These are phyloP conservation scores for Lycaena phlaeas DNA, from an alignment of 2,888 invertebrate species.

Conservation along the genomic window DNA sequence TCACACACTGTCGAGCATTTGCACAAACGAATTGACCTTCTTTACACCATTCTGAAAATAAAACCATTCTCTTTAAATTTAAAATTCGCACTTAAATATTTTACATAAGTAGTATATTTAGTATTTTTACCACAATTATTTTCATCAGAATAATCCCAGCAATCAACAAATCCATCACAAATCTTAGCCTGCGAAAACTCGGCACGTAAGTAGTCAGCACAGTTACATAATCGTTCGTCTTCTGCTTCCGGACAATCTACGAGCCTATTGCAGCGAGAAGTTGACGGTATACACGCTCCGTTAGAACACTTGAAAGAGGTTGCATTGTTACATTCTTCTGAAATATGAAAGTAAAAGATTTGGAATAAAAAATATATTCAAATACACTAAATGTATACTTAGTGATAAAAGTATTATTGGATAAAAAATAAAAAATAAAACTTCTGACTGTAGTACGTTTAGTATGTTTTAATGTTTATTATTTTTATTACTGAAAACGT, in stretches of 20 bases:
- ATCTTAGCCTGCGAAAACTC: slow-evolving; percentile 81
- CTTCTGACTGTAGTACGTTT: not conserved
- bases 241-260: slow-evolving; percentile 80
- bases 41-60: slow-evolving; percentile 78
- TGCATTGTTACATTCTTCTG: slow-evolving; percentile 56
- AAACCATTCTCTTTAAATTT: not conserved
- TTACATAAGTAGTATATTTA: too few relatives aligned
- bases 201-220: slow-evolving; percentile 81
- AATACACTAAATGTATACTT: too few relatives aligned
- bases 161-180: slow-evolving; percentile 85
- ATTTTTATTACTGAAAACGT: slow-evolving; percentile 1
- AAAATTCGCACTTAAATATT: too few relatives aligned
- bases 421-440: too few relatives aligned
- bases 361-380: too few relatives aligned
- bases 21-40: slow-evolving; percentile 82
- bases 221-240: slow-evolving; percentile 81
- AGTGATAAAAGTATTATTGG: not conserved
- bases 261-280: slow-evolving; percentile 80
- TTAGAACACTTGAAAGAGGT: slow-evolving; percentile 74
- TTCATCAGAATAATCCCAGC: slow-evolving; percentile 87
- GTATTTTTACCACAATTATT: slow-evolving; percentile 77
- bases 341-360: too few relatives aligned
- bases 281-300: slow-evolving; percentile 76
- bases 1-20: slow-evolving; percentile 79
- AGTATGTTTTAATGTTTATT: not conserved